A percentile compares a stretch with the other conserved stretches of the same genome.
Conservation (phyloP, 2,797 vertebrate species). For the Scolopax rusticola region DNA sequence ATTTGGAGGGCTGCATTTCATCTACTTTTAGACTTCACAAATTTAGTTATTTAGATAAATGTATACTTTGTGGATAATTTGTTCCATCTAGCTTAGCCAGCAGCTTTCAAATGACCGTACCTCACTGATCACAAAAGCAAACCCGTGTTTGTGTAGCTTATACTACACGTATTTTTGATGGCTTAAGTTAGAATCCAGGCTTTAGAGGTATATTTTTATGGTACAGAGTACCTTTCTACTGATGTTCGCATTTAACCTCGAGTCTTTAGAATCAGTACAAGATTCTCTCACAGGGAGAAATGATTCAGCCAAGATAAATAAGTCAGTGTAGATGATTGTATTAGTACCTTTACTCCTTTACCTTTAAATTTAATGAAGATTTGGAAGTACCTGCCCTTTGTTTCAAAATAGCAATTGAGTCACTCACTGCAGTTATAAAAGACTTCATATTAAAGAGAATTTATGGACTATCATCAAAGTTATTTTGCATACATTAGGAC, state of each 20-base stretch:
- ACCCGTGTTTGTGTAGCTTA: not conserved
- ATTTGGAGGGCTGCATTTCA: not conserved
- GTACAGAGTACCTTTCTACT: not conserved
- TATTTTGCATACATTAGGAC: not conserved
- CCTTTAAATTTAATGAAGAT: not conserved
- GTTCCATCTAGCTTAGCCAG: not conserved
- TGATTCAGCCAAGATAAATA: not conserved
- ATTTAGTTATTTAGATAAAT: not conserved
- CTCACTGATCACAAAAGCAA: not conserved
- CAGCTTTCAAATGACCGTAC: not conserved
- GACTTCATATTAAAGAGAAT: not conserved
- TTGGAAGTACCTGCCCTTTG: not conserved
- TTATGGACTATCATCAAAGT: not conserved
- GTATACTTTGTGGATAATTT: not conserved
- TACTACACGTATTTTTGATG: not conserved
- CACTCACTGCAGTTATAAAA: not conserved
- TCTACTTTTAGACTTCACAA: not conserved
- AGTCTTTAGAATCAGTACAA: not conserved
- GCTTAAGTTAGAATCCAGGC: not conserved
- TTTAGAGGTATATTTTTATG: not conserved
- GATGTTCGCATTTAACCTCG: not conserved
- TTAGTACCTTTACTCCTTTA: not conserved
- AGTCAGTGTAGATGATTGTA: not conserved
- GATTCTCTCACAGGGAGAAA: not conserved
- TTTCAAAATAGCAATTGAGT: not conserved